A percentile compares a stretch with the other conserved stretches of the same genome.
Evolutionary conservation across 2,113 vertebrate genomes (phyloP).

Genomic region (Pelecanus crispus): DNA sequence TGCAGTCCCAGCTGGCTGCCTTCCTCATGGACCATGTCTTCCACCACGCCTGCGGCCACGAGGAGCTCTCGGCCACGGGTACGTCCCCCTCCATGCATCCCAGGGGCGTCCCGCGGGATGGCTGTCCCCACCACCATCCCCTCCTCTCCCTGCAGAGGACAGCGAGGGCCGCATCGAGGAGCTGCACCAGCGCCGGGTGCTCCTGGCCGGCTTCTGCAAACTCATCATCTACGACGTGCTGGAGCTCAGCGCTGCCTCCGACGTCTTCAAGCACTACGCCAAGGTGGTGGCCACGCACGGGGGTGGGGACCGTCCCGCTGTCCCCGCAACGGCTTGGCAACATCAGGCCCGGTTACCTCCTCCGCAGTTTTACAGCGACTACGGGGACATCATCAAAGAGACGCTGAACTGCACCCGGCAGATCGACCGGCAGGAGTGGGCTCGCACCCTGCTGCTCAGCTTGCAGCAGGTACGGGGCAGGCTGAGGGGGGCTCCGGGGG

Average conservation of each 20-base stretch:
- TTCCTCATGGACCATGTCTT: constrained; percentile 88
- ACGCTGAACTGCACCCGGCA: constrained; percentile 76
- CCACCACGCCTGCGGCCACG: constrained; percentile 66
- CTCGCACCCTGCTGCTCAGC: constrained; percentile 79
- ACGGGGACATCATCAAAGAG: constrained; percentile 91
- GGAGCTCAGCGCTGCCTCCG: constrained; percentile 79
- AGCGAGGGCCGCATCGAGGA: constrained; percentile 59
- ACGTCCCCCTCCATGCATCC: background rate
- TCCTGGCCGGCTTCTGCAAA: constrained; percentile 88
- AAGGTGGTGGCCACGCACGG: constrained; percentile 69
- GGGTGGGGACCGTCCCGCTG: background rate
- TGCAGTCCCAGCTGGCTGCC: constrained; percentile 81
- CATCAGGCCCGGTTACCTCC: too few species aligned
- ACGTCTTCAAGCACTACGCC: constrained; percentile 83
- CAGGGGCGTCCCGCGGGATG: too few species aligned
- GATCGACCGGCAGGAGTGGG: constrained; percentile 78
- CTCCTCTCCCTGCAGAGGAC: background rate
- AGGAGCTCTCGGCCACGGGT: constrained; percentile 30
- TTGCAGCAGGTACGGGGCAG: constrained; percentile 79
- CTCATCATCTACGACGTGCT: constrained; percentile 81
- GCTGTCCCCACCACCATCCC: too few species aligned
- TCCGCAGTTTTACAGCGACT: constrained; percentile 81
- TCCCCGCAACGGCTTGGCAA: background rate
- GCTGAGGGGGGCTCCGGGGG: background rate
- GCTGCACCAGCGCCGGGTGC: constrained; percentile 78